A percentile compares a stretch with the other conserved stretches of the same genome.
Evolutionary conservation across 2,797 vertebrate genomes (phyloP).

Genomic region (Nasua narica): DNA sequence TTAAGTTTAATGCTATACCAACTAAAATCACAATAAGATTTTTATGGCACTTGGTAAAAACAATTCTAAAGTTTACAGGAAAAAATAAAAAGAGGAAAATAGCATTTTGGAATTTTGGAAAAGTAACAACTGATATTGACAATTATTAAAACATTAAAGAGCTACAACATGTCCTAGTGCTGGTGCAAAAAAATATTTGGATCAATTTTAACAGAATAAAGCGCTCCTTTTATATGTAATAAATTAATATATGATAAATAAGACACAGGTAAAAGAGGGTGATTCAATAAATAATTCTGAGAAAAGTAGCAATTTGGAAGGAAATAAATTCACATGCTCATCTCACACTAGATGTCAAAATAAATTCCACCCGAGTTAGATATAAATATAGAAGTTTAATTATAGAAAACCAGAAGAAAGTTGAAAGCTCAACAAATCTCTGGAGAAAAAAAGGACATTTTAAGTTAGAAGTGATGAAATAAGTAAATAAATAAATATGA

Average conservation of each 20-base stretch:
- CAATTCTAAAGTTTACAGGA: neutral
- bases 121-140: neutral
- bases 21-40: neutral
- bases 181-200: neutral
- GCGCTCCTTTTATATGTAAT: neutral
- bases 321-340: neutral
- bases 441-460: neutral
- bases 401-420: neutral
- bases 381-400: neutral
- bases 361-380: constrained; percentile 32
- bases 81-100: constrained; percentile 1
- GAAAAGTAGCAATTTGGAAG: neutral
- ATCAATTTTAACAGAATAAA: neutral
- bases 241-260: neutral
- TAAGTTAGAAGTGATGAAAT: neutral
- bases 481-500: constrained; percentile 13
- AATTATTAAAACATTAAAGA: neutral
- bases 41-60: constrained; percentile 28
- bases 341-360: neutral
- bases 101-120: constrained; percentile 2
- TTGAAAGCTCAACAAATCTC: neutral
- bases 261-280: neutral
- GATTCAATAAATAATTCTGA: neutral
- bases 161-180: neutral
- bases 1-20: neutral